Evolutionary conservation across 2,113 vertebrate species (phyloP).

Genomic region (Hypocryptadius cinnamomeus): DNA sequence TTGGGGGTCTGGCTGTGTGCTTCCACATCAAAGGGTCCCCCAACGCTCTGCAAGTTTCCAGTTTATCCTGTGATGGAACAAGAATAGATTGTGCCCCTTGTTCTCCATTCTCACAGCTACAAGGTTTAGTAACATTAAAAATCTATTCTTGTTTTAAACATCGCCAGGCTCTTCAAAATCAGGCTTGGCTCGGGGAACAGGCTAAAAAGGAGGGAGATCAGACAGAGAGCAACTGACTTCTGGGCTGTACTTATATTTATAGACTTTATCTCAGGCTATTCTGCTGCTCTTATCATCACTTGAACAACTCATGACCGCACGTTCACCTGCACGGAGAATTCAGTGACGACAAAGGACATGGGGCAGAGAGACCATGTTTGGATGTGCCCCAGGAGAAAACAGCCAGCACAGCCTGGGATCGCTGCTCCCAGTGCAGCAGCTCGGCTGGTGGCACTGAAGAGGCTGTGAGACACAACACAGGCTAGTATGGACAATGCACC

Average conservation of each 20-base stretch:
- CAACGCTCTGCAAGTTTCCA: rapidly evolving
- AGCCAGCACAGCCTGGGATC: rapidly evolving
- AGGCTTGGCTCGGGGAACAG: background rate
- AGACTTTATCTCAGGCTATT: background rate
- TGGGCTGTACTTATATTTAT: background rate
- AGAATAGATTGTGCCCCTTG: background rate
- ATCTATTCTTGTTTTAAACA: background rate
- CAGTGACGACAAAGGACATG: rapidly evolving
- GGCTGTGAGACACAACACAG: background rate
- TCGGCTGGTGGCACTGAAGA: rapidly evolving
- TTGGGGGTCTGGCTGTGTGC: background rate
- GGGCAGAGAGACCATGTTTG: background rate
- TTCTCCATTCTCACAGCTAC: background rate
- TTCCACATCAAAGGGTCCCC: background rate
- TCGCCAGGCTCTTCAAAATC: background rate
- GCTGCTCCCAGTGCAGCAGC: rapidly evolving
- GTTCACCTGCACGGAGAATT: background rate
- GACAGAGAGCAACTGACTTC: background rate
- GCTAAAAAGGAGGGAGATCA: background rate
- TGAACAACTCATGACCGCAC: background rate
- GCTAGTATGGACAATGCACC: background rate
- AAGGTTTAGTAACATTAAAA: background rate
- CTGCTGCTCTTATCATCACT: background rate
- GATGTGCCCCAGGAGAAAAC: background rate
- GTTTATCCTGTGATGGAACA: background rate